These are phyloP conservation scores for Bombus fervidus DNA, from an alignment of 1,140 invertebrate species.

Conservation along the genomic window DNA sequence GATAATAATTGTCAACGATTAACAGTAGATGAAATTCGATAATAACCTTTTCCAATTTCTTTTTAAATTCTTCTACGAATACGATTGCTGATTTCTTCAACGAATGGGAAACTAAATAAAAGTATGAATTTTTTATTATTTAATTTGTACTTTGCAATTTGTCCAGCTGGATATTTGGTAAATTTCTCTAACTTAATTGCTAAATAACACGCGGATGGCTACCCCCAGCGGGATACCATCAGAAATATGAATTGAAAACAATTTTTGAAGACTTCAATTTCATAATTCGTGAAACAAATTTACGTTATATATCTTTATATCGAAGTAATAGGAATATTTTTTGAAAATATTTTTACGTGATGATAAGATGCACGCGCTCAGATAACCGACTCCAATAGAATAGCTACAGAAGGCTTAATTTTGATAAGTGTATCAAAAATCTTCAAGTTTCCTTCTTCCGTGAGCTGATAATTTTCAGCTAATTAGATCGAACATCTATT, in stretches of 20 bases:
- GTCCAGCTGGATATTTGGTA: too few relatives aligned
- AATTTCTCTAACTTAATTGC: too few relatives aligned
- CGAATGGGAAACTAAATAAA: rapidly evolving
- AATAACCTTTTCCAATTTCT: not conserved
- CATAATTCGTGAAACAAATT: not conserved
- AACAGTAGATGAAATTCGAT: not conserved
- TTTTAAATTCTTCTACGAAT: not conserved
- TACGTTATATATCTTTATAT: not conserved
- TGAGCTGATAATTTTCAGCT: not conserved
- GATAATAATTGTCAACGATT: not conserved
- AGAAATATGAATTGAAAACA: not conserved
- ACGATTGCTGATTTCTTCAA: too few relatives aligned
- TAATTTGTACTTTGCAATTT: too few relatives aligned
- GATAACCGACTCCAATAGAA: conserved; percentile 6
- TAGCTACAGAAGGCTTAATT: conserved; percentile 6
- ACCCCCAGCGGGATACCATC: too few relatives aligned
- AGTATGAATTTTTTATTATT: not conserved
- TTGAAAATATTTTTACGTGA: not conserved
- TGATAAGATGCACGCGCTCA: conserved; percentile 31
- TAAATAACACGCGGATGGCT: too few relatives aligned
- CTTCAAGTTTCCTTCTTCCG: conserved; percentile 32
- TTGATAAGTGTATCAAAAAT: conserved; percentile 16
- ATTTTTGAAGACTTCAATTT: too few relatives aligned
- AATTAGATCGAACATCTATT: not conserved
- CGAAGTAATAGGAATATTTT: conserved; percentile 1